Base-by-base conservation (phyloP, 2,797 vertebrate species). In the Smutsia temminckii region DNA sequence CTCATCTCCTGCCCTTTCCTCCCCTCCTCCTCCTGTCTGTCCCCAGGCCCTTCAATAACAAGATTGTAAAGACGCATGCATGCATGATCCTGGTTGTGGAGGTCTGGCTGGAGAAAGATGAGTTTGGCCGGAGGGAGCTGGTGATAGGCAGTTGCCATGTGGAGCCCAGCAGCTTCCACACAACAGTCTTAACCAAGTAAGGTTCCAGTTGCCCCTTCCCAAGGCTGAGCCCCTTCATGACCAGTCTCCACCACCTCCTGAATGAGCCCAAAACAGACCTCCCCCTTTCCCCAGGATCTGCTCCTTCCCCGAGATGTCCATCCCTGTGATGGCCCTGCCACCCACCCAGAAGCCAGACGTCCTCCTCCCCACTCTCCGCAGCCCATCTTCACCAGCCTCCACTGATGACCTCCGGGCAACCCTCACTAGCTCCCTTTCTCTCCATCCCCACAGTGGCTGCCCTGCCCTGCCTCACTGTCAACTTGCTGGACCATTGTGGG, bases 41-140 rank as follows among this genome's bases (percentile, higher is more conserved):
- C 85, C n/a, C 12, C 75, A 97, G 91, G 59, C 40, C 93, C 51
- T 89, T 95, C 85, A 72, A 49, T 37, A 49, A 72, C 8, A 85
- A 87, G 32, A 23, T 63, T 25, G 13, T 90, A 49, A 86, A 18
- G 23, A 79, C 66, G 1, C 93, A n/a, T 0, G 11, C 34, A 10
- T 8, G 2, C 64, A 86, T 95, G 93, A 92, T n/a, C 89, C 83
- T 97, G 5, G 0, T 25, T 7, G 93, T 79, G 74, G 96, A 93
- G 71, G 95, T 88, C 83, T 95, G 97, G 95, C 92, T 97, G 85
- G 74, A 96, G 85, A 97, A 95, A 81, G 97, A 97, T 0, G 83
- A 96, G 84, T 97, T 97, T 46, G 96, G 96, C 79, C 83, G 96
- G 69, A 93, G 96, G 32, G 49, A 96, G 42, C 96, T 96, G 69